Percentiles rank a stretch among this genome's conserved stretches.
Evolutionary conservation across 2,888 invertebrate genomes (phyloP).

Genomic region (Polydesmus complanatus): DNA sequence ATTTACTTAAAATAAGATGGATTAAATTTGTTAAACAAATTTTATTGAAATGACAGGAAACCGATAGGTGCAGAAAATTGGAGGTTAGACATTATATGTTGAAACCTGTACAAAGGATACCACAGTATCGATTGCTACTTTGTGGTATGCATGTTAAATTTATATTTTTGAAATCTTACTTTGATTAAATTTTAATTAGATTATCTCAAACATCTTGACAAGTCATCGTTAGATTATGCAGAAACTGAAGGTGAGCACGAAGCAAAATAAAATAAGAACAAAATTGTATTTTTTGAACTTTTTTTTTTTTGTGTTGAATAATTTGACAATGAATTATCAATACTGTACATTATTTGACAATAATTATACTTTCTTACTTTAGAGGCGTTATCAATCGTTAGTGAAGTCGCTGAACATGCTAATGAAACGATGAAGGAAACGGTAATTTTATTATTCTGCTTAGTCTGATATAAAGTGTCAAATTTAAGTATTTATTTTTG

Average conservation of each 20-base stretch:
- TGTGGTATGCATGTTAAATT: slow-evolving; percentile 26
- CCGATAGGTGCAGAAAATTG: slow-evolving; percentile 38
- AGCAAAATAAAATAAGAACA: too few species aligned
- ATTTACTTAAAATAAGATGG: slow-evolving; percentile 2
- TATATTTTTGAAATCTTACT: neutral
- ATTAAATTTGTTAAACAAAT: neutral
- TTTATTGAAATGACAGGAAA: slow-evolving; percentile 18
- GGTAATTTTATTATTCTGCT: slow-evolving; percentile 28
- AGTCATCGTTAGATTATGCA: slow-evolving; percentile 40
- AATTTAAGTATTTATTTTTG: neutral
- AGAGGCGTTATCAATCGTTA: slow-evolving; percentile 41
- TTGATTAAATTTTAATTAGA: slow-evolving; percentile 26
- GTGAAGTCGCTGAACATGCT: slow-evolving; percentile 43
- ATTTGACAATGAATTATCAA: too few species aligned
- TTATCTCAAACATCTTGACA: slow-evolving; percentile 41
- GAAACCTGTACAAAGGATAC: slow-evolving; percentile 51
- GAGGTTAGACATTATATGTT: slow-evolving; percentile 49
- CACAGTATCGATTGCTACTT: slow-evolving; percentile 47
- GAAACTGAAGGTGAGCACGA: slow-evolving; percentile 38
- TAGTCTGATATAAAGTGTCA: neutral
- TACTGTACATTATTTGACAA: too few species aligned
- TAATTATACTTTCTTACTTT: neutral
- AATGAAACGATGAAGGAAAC: slow-evolving; percentile 41
- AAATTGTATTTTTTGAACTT: too few species aligned
- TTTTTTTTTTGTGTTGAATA: too few species aligned